A percentile compares a stretch with the other conserved stretches of the same genome.
Evolutionary conservation across 1,140 invertebrate genomes (phyloP).

Genomic region (Micrasema minimum): DNA sequence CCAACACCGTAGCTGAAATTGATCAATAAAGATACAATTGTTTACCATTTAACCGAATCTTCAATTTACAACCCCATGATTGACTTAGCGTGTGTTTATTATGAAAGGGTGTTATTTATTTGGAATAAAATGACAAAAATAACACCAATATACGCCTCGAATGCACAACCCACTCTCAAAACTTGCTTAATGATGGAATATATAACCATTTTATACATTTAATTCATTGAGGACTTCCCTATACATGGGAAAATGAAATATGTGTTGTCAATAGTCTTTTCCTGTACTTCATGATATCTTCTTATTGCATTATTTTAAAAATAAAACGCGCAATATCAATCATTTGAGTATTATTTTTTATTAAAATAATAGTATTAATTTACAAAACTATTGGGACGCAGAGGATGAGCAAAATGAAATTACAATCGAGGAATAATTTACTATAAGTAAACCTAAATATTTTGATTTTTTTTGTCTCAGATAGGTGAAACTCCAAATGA

Average conservation of each 20-base stretch:
- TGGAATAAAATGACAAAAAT: not conserved
- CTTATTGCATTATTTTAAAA: no score
- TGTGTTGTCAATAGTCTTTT: not conserved
- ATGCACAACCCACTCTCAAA: not conserved
- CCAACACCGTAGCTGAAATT: not conserved
- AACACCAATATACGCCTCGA: not conserved
- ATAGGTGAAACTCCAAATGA: no score
- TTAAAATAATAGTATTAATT: no score
- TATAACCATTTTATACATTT: not conserved
- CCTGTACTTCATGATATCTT: no score
- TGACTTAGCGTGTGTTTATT: constrained; percentile 16
- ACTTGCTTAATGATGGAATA: not conserved
- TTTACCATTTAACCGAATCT: constrained; percentile 14
- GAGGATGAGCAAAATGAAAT: no score
- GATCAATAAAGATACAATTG: constrained; percentile 4
- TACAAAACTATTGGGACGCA: no score
- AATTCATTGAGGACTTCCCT: not conserved
- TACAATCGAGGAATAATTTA: no score
- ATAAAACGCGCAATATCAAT: no score
- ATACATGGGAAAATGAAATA: not conserved
- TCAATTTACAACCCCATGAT: constrained; percentile 27
- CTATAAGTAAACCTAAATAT: no score
- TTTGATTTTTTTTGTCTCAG: no score
- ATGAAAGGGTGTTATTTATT: not conserved
- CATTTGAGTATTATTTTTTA: no score